Percentiles rank a stretch among this genome's conserved stretches.
Evolutionary conservation across 92 coral and sea anemone genomes (phyloP).

Genomic region (Metridium senile): DNA sequence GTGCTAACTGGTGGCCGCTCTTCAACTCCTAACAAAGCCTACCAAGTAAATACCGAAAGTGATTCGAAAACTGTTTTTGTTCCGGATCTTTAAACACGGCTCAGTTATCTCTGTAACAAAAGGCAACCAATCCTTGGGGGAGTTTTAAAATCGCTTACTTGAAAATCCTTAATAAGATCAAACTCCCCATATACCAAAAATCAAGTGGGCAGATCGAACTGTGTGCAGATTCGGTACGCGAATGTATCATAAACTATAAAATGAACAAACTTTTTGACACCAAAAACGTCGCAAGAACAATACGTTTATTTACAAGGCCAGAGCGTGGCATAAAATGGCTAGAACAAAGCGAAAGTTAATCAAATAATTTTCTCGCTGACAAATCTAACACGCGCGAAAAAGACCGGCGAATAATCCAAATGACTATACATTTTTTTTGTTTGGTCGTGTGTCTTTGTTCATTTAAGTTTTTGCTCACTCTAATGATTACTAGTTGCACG

Average conservation of each 20-base stretch:
- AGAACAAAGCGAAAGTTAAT: slow-evolving; percentile 13
- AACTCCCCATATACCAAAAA: too few species aligned
- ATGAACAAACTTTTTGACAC: slow-evolving; percentile 22
- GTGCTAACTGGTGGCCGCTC: slow-evolving; percentile 27
- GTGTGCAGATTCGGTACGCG: neutral
- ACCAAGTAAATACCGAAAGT: slow-evolving; percentile 29
- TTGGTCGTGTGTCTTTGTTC: slow-evolving; percentile 25
- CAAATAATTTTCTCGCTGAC: slow-evolving; percentile 10
- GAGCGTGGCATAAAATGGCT: slow-evolving; percentile 25
- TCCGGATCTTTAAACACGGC: slow-evolving; percentile 16
- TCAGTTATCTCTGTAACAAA: slow-evolving; percentile 6
- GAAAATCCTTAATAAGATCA: too few species aligned
- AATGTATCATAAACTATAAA: neutral
- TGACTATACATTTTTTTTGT: slow-evolving; percentile 14
- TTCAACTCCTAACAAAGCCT: slow-evolving; percentile 10
- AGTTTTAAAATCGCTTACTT: too few species aligned
- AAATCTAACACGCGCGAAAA: slow-evolving; percentile 31
- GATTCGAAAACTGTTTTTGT: slow-evolving; percentile 15
- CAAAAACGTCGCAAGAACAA: neutral
- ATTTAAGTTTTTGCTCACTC: slow-evolving; percentile 5
- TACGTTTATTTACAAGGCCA: neutral
- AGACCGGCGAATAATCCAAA: slow-evolving; percentile 4
- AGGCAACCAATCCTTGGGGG: neutral
- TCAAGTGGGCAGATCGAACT: too few species aligned
- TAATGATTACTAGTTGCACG: slow-evolving; percentile 3